Conservation (phyloP, 2,888 invertebrate species). For the Neoitamus cyanurus region DNA sequence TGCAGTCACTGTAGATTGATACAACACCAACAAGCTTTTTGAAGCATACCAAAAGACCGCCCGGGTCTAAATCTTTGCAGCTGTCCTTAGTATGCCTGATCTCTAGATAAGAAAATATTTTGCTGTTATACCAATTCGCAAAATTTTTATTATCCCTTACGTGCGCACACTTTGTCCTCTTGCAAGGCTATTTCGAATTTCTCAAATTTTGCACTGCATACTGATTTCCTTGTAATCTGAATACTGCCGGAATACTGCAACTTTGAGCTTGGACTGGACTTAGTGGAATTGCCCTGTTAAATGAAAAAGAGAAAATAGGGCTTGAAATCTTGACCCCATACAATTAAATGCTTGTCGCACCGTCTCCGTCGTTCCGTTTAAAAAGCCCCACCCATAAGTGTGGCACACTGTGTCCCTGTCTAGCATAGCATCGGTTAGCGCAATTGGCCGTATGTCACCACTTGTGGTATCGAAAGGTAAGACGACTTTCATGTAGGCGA, state of each 20-base stretch:
- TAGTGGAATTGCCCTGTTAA: neutral
- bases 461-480: constrained; percentile 29
- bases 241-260: neutral
- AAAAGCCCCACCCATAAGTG: constrained; percentile 20
- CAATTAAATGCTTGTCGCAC: neutral
- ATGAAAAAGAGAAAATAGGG: neutral
- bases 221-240: neutral
- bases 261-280: neutral
- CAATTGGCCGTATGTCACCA: constrained; percentile 20
- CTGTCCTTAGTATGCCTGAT: neutral
- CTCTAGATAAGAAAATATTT: neutral
- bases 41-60: constrained; percentile 24
- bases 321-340: neutral
- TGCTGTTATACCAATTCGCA: neutral
- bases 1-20: constrained; percentile 12
- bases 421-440: neutral
- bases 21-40: constrained; percentile 21
- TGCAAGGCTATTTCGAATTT: constrained; percentile 21
- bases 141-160: neutral
- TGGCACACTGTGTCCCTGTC: neutral
- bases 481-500: constrained; percentile 16
- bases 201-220: constrained; percentile 15
- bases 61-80: constrained; percentile 12
- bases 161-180: constrained; percentile 13
- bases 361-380: too few species aligned